Evolutionary conservation across 2,113 vertebrate species (phyloP).

Genomic region (Cariama cristata): DNA sequence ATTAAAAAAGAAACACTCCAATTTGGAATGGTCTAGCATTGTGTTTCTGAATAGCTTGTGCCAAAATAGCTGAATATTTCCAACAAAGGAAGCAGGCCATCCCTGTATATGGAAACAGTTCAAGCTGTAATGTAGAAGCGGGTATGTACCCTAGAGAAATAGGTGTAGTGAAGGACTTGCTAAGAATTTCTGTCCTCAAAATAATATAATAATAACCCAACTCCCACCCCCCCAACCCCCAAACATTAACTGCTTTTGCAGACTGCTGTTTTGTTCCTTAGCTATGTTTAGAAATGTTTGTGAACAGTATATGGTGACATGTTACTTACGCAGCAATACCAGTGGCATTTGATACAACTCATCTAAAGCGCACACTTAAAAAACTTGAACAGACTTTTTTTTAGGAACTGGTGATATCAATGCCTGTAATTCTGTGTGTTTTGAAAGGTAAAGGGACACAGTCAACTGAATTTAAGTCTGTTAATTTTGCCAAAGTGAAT

Average conservation of each 20-base stretch:
- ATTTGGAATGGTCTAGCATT: not conserved
- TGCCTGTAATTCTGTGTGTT: not conserved
- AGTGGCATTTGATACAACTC: not conserved
- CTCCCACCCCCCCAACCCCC: not conserved
- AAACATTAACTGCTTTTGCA: not conserved
- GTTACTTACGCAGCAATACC: not conserved
- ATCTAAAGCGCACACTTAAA: not conserved
- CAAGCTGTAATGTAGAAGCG: not conserved
- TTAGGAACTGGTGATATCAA: not conserved
- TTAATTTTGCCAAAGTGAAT: not conserved
- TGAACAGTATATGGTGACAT: not conserved
- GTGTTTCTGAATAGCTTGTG: not conserved
- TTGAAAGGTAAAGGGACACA: slow-evolving; percentile 56
- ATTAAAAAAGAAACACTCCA: not conserved
- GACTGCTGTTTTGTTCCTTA: not conserved
- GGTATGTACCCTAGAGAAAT: not conserved
- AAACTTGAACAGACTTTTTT: not conserved
- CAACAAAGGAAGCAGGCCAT: not conserved
- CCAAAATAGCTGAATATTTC: not conserved
- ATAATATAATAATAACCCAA: not conserved
- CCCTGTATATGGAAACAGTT: not conserved
- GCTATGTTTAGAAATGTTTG: not conserved
- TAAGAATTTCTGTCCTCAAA: not conserved
- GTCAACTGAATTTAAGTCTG: slow-evolving; percentile 28
- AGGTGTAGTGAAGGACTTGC: not conserved